Evolutionary conservation across 2,888 invertebrate genomes (phyloP).

Genomic region (Polydrusus tereticollis): DNA sequence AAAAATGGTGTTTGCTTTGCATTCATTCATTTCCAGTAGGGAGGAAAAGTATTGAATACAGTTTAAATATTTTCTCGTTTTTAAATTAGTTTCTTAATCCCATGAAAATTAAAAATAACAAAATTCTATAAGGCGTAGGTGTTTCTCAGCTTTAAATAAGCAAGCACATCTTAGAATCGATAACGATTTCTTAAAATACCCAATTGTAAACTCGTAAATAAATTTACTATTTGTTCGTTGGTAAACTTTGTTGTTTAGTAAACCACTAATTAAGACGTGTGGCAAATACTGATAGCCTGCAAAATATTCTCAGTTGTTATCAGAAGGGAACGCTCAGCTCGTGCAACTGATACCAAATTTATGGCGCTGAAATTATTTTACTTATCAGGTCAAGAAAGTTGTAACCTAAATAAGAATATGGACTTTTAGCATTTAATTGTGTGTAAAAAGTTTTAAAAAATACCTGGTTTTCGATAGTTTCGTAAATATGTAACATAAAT

Average conservation of each 20-base stretch:
- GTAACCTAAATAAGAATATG: conserved; percentile 15
- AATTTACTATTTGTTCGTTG: not conserved
- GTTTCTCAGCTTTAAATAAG: not conserved
- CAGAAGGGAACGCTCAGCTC: conserved; percentile 31
- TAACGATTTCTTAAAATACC: not conserved
- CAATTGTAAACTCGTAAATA: not conserved
- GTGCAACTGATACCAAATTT: conserved; percentile 32
- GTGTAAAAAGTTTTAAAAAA: no score
- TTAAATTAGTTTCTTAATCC: no score
- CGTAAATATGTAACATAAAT: no score
- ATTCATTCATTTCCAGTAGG: no score
- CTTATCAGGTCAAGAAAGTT: conserved; percentile 34
- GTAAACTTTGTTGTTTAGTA: conserved; percentile 14
- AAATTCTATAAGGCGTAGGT: not conserved
- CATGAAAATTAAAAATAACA: not conserved
- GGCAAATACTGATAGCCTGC: conserved; percentile 38
- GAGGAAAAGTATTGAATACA: no score
- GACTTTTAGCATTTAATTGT: not conserved
- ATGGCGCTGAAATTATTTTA: conserved; percentile 10
- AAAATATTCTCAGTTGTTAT: conserved; percentile 23
- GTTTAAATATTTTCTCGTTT: no score
- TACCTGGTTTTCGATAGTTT: no score
- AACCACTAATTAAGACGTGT: conserved; percentile 39
- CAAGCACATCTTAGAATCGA: not conserved
- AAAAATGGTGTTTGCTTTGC: no score